Percentiles rank a stretch among this genome's conserved stretches.
Evolutionary conservation across 2,797 vertebrate genomes (phyloP).

Genomic region (Setipinna tenuifilis): DNA sequence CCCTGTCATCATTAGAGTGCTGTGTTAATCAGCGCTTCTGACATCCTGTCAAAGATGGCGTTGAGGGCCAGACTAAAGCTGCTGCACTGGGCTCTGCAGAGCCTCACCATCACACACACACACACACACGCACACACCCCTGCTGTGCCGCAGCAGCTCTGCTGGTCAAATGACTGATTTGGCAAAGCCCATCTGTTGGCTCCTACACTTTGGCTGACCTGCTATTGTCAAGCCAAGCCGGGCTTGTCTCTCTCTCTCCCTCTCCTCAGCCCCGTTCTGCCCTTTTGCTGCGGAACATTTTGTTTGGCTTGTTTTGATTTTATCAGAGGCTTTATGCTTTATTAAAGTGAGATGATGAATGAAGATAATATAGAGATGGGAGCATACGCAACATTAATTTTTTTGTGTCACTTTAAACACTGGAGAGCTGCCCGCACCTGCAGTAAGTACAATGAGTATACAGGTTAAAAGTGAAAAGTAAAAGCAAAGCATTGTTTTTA

Average conservation of each 20-base stretch:
- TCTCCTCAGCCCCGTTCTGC: neutral
- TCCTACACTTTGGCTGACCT: neutral
- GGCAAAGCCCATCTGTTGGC: neutral
- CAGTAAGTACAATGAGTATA: neutral
- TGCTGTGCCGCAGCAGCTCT: neutral
- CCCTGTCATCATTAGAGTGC: neutral
- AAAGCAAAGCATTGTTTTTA: neutral
- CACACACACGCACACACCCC: no score
- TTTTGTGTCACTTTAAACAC: neutral
- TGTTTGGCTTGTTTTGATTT: neutral
- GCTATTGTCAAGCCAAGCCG: neutral
- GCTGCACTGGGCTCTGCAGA: neutral
- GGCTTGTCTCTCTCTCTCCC: no score
- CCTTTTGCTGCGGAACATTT: neutral
- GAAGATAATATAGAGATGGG: neutral
- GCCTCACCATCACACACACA: no score
- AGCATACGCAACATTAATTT: neutral
- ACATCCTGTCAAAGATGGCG: neutral
- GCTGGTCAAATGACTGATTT: neutral
- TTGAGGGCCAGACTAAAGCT: neutral
- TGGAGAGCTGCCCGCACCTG: neutral
- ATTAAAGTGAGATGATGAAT: neutral
- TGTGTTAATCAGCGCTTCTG: neutral
- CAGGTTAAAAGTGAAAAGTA: neutral
- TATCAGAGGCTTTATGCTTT: neutral